Base-by-base conservation (phyloP, 2,113 vertebrate species). In the Pachycephala philippinensis region DNA sequence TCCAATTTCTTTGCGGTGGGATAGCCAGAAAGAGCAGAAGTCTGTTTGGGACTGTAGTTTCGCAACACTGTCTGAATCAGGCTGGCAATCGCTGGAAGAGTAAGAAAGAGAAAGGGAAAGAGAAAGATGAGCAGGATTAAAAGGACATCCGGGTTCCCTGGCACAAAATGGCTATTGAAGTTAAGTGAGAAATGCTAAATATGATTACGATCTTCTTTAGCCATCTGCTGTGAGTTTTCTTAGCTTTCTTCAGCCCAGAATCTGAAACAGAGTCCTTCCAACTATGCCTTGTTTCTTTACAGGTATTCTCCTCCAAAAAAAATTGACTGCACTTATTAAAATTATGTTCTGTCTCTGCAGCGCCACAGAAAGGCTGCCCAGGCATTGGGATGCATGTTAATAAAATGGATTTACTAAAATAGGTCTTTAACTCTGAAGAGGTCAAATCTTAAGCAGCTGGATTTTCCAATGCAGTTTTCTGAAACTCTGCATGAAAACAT, bases 161-260 rank as follows among this genome's bases (percentile, higher is more conserved):
- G 78, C 70, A 88, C 3, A 0, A 95, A 90, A 64, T 17, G 35
- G 10, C 56, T 68, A 78, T 56, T 96, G 85, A 94, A 90, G 33
- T 64, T 86, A 88, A 88, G 35, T 71, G 35, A 87, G 71, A 95
- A 95, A 88, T 90, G 27, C 39, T 80, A 78, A 95, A 42, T 70
- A 93, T 81, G 47, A 93, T 78, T 50, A 50, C 27, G 70, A 28
- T 78, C 78, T 71, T 86, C 63, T 72, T 87, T 63, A 87, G 17
- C 53, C 75, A 90, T 88, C 86, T 95, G 71, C 42, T 92, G 28
- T 66, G 65, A 8, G 33, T 93, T 93, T 87, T 37, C 66, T 35
- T 18, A 52, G 35, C 21, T 87, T 89, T 42, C 54, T 88, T 91
- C 33, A 63, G 18, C 12, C 30, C 19, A 66, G 28, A 56, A 54